Base-by-base conservation (phyloP, 2,888 invertebrate genomes). In the Proisotoma minuta region DNA sequence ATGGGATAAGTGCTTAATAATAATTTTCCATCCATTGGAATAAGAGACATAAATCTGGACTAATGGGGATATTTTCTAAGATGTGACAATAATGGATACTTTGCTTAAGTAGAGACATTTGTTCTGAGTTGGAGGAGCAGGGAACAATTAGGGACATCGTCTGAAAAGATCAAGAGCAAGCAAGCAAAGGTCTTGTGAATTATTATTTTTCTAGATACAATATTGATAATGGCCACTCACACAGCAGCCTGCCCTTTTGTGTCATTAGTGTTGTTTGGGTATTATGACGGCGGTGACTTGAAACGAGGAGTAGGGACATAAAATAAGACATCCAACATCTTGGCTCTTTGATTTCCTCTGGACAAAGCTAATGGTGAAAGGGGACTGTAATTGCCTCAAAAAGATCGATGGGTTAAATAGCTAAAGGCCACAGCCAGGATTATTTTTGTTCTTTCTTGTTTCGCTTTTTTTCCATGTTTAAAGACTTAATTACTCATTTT, bases 311-410 rank as follows among this genome's bases (percentile, higher is more conserved):
- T n/a, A n/a, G n/a, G n/a, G 40, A 56, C 43, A 56, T 40, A 56
- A 56, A 56, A 56, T 40, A 24, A 40, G 47, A 56, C 56, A 47
- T 12, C 26, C 27, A 56, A 47, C 56, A 56, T 56, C 56, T 56
- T 56, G 43, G 26, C 12, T 26, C n/a, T 26, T 56, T 56, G 56
- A 56, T 56, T n/a, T 20, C 20, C 18, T 18, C 27, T 26, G 5
- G 27, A 54, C 18, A 28, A 39, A 23, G 23, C 56, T 43, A 56
- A 26, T 40, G 47, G 23, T n/a, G 27, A 20, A 23, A 4, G 54
- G 62, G 62, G 57, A 60, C 64, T 64, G 64, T 67, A 67, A 67
- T 64, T 67, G 64, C 64, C 62, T 47, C 58, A 63, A 67, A 67
- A 67, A 63, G 64, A 67, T 67, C 58, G 62, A 64, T 68, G 62